Percentiles rank a stretch among this genome's conserved stretches.
These are phyloP conservation scores for Phocoena sinus DNA, from an alignment of 2,113 vertebrate species.

Conservation along the genomic window DNA sequence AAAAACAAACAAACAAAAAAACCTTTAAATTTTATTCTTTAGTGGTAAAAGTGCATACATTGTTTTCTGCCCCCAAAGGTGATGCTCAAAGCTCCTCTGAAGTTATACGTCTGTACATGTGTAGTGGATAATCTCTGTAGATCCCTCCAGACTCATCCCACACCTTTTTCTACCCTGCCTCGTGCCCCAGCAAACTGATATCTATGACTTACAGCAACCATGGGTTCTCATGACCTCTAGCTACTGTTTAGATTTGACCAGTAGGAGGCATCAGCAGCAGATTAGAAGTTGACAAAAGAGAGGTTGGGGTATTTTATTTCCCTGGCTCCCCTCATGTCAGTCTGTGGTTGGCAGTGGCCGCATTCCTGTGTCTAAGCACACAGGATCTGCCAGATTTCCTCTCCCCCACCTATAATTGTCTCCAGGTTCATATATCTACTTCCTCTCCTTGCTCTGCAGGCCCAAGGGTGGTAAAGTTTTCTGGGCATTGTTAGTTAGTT, in stretches of 20 bases:
- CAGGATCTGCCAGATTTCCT: not conserved
- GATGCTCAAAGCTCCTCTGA: not conserved
- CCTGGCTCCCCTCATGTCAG: not conserved
- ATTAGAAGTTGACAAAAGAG: not conserved
- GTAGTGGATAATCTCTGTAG: not conserved
- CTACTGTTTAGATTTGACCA: not conserved
- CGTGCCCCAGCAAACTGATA: not conserved
- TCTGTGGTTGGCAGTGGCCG: not conserved
- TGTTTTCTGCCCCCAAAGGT: not conserved
- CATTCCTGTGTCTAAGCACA: not conserved
- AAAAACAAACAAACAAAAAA: not conserved
- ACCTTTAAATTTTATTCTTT: not conserved
- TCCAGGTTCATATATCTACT: not conserved
- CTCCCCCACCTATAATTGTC: not conserved
- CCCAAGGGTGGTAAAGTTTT: not conserved
- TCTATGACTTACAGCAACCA: not conserved
- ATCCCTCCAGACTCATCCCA: not conserved
- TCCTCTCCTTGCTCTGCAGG: not conserved
- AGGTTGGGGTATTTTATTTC: not conserved
- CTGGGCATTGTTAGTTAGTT: not conserved
- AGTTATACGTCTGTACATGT: not conserved
- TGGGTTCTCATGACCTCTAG: not conserved
- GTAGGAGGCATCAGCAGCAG: not conserved
- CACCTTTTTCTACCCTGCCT: not conserved
- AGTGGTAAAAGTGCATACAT: not conserved